These are phyloP conservation scores for Chaenodraco wilsoni DNA, from an alignment of 2,797 vertebrate species.

Conservation along the genomic window DNA sequence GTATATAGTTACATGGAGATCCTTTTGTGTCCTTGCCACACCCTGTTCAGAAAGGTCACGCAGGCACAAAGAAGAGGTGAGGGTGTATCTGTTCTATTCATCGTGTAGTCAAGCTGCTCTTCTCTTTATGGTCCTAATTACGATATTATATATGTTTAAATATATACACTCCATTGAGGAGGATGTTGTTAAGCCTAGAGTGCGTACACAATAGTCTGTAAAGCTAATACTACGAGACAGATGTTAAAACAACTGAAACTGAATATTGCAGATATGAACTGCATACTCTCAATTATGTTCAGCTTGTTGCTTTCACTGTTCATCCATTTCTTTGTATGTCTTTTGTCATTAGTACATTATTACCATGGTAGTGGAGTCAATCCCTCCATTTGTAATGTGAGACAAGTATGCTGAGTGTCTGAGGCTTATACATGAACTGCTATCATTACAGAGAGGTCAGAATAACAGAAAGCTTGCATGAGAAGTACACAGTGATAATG, in stretches of 20 bases:
- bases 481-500: constrained; percentile 53
- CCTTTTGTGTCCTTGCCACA: constrained; percentile 81
- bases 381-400: constrained; percentile 48
- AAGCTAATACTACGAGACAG: constrained; percentile 38
- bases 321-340: constrained; percentile 26
- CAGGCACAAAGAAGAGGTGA: constrained; percentile 76
- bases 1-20: constrained; percentile 81
- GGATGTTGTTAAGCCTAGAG: constrained; percentile 49
- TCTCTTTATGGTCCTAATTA: constrained; percentile 66
- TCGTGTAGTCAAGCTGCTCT: constrained; percentile 37
- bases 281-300: constrained; percentile 20
- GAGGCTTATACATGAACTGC: constrained; percentile 23
- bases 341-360: constrained; percentile 44
- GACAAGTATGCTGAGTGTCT: constrained; percentile 22
- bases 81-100: constrained; percentile 69
- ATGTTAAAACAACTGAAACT: constrained; percentile 41
- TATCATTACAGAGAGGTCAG: constrained; percentile 46
- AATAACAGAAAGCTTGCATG: constrained; percentile 40
- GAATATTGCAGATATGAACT: constrained; percentile 21
- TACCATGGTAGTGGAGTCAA: constrained; percentile 29
- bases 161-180: constrained; percentile 57
- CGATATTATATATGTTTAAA: constrained; percentile 68
- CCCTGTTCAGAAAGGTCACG: constrained; percentile 78
- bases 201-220: constrained; percentile 48
- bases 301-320: constrained; percentile 20